These are phyloP conservation scores for Lycia hirtaria DNA, from an alignment of 2,888 invertebrate species.

Conservation along the genomic window DNA sequence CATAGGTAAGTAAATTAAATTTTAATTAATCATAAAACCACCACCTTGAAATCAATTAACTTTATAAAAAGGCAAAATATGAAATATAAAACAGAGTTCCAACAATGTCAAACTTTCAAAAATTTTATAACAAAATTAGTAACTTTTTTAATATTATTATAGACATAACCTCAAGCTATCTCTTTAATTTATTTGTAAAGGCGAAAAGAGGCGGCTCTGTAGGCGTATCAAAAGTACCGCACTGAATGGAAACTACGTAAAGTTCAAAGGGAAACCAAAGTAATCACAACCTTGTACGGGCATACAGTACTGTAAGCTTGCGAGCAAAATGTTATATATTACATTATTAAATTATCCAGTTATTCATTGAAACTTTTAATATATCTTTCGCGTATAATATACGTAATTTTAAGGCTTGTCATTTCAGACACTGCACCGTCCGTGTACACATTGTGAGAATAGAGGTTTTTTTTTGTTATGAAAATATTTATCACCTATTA, in stretches of 20 bases:
- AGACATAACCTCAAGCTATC: constrained; percentile 3
- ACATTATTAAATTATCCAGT: too few species aligned
- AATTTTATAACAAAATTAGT: not conserved
- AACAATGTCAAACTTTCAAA: too few species aligned
- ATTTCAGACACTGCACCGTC: too few species aligned
- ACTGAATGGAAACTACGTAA: constrained; percentile 12
- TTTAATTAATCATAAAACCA: too few species aligned
- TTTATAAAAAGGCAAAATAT: not conserved
- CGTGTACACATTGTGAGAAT: too few species aligned
- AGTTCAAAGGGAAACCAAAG: constrained; percentile 19
- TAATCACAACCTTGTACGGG: constrained; percentile 17
- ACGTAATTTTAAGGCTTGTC: too few species aligned
- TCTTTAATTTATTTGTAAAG: constrained; percentile 15
- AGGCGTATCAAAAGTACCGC: constrained; percentile 19
- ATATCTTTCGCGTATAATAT: too few species aligned
- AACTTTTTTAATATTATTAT: not conserved
- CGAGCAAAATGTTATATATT: constrained; percentile 3
- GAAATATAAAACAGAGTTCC: too few species aligned
- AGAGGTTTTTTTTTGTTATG: too few species aligned
- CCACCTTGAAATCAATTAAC: not conserved
- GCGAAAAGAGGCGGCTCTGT: constrained; percentile 2
- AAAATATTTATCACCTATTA: too few species aligned
- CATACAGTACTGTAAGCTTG: not conserved
- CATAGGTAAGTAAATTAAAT: too few species aligned
- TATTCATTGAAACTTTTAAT: too few species aligned